phyloP scores from a whole-genome alignment of 1,140 invertebrate genomes.

The Mycetomoellerius zeteki region DNA sequence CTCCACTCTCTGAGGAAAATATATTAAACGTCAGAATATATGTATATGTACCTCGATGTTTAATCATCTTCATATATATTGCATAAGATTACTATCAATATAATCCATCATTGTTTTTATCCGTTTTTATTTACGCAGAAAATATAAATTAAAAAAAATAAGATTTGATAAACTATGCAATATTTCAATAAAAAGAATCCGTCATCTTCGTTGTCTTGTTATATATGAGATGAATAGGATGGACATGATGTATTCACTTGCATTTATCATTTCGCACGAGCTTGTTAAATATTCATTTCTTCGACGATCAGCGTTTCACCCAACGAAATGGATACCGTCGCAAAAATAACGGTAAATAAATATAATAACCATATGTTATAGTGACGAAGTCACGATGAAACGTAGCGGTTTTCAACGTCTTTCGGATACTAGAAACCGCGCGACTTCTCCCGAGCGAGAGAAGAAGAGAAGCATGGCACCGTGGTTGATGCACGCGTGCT shows the following conservation, averaged over 20 bases:
- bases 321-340: slow-evolving; percentile 31
- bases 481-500: slow-evolving; percentile 75
- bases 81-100: not conserved
- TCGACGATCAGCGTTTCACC: slow-evolving; percentile 16
- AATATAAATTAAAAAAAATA: not conserved
- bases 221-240: not conserved
- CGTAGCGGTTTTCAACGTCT: slow-evolving; percentile 63
- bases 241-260: not conserved
- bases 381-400: slow-evolving; percentile 46
- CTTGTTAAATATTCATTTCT: slow-evolving; percentile 23
- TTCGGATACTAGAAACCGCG: slow-evolving; percentile 62
- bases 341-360: slow-evolving; percentile 45
- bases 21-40: no score
- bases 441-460: slow-evolving; percentile 43
- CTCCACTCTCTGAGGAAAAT: no score
- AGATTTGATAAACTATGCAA: slow-evolving; percentile 1
- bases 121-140: not conserved
- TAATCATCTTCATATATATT: not conserved
- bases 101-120: not conserved
- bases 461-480: slow-evolving; percentile 53
- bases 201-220: not conserved
- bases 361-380: slow-evolving; percentile 42
- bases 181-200: not conserved
- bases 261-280: slow-evolving; percentile 4
- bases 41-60: not conserved